These are phyloP conservation scores for Myrmecobius fasciatus DNA, from an alignment of 2,113 vertebrate species.

Conservation along the genomic window DNA sequence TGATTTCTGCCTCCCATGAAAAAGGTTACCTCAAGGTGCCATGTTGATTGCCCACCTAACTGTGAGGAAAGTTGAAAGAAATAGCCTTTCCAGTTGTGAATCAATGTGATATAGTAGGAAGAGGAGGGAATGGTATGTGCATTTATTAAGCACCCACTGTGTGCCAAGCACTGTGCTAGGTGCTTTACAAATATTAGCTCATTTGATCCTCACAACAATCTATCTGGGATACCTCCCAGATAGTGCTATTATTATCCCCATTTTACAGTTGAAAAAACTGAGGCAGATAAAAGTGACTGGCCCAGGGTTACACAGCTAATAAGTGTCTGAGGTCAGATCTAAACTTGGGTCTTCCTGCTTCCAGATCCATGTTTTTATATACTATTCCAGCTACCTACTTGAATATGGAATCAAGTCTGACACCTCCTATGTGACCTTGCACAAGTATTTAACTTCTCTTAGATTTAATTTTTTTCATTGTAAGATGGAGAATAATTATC, in stretches of 20 bases:
- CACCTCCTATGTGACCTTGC: background rate
- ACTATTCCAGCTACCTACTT: background rate
- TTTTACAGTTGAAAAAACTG: constrained; percentile 32
- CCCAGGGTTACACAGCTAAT: constrained; percentile 18
- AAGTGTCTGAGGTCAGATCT: constrained; percentile 13
- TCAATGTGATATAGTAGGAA: background rate
- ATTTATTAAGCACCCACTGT: background rate
- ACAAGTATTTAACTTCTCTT: background rate
- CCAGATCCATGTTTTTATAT: background rate
- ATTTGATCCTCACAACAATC: background rate
- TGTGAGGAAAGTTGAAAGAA: background rate
- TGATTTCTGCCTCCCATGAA: background rate
- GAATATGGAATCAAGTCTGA: background rate
- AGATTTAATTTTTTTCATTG: background rate
- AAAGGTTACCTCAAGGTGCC: background rate
- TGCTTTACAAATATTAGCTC: background rate
- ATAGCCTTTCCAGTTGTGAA: background rate
- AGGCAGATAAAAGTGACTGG: constrained; percentile 7
- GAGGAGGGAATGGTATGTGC: background rate
- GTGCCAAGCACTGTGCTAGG: background rate
- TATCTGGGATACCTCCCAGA: background rate
- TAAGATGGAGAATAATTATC: background rate
- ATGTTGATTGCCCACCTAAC: background rate
- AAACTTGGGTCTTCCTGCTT: constrained; percentile 13
- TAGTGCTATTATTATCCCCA: background rate